These are phyloP conservation scores for Montipora cactus DNA, from an alignment of 64 coral and sea anemone species.

Conservation along the genomic window DNA sequence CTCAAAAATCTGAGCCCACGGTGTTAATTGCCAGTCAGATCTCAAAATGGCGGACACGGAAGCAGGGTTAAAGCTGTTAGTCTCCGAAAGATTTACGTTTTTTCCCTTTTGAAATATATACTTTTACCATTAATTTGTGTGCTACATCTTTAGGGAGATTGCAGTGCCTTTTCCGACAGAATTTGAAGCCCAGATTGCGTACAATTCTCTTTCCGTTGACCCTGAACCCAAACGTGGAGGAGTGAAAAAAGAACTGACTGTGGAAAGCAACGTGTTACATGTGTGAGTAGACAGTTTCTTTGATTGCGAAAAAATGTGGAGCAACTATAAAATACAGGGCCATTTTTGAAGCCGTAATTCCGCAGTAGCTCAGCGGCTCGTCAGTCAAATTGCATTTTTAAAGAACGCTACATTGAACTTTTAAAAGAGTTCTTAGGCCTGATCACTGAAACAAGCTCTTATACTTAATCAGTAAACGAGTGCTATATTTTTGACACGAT, in stretches of 20 bases:
- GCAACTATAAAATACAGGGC: too few species aligned
- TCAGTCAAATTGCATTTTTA: too few species aligned
- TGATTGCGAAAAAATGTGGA: neutral
- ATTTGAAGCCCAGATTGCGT: conserved; percentile 83
- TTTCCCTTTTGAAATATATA: neutral
- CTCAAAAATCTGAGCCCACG: neutral
- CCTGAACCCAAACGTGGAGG: conserved; percentile 87
- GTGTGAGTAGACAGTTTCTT: conserved; percentile 70
- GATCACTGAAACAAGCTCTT: too few species aligned
- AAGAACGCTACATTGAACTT: too few species aligned
- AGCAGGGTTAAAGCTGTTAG: neutral
- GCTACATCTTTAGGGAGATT: conserved; percentile 53
- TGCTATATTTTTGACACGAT: too few species aligned
- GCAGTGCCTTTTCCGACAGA: conserved; percentile 77
- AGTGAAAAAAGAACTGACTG: conserved; percentile 54
- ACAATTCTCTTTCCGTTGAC: conserved; percentile 88
- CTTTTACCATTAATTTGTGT: neutral
- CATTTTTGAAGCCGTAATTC: too few species aligned
- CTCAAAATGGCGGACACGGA: neutral
- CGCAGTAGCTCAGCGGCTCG: too few species aligned
- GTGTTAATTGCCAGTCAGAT: neutral
- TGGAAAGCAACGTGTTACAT: conserved; percentile 72
- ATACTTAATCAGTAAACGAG: too few species aligned
- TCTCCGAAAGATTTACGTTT: neutral
- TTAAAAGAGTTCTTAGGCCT: too few species aligned